Conservation (phyloP, 2,888 invertebrate genomes). For the Drosophila algonquin region DNA sequence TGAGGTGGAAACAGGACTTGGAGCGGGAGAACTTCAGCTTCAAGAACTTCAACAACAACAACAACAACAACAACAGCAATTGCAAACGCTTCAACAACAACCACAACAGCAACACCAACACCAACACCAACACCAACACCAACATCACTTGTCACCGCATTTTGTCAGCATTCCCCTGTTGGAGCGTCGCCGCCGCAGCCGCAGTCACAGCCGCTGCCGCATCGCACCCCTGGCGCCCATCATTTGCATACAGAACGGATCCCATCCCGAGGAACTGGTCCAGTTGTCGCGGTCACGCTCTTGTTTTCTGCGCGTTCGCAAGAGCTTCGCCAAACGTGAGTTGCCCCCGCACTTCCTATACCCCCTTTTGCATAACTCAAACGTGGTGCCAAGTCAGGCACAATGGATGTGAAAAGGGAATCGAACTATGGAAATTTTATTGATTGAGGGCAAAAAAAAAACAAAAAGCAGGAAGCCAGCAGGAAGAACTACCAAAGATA, state of each 20-base stretch:
- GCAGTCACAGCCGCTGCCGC: constrained; percentile 59
- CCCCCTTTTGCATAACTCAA: background rate
- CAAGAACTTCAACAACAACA: constrained; percentile 17
- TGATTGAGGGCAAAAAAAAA: background rate
- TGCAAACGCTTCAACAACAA: constrained; percentile 5
- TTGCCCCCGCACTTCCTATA: background rate
- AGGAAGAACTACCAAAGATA: too few species aligned
- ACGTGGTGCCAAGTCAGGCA: background rate
- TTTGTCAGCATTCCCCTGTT: constrained; percentile 65
- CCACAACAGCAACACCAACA: constrained; percentile 15
- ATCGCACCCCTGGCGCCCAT: constrained; percentile 64
- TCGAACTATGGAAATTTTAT: background rate
- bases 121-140: constrained; percentile 18
- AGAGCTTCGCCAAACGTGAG: constrained; percentile 73
- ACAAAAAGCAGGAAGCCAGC: background rate
- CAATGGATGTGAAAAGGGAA: background rate
- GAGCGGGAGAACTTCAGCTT: constrained; percentile 7
- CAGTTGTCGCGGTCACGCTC: constrained; percentile 64
- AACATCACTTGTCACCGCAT: constrained; percentile 35
- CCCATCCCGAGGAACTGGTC: constrained; percentile 55
- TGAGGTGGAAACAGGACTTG: constrained; percentile 27
- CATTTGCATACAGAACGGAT: constrained; percentile 65
- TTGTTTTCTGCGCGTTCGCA: constrained; percentile 77
- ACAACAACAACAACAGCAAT: constrained; percentile 14
- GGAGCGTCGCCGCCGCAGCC: constrained; percentile 61